These are phyloP conservation scores for Frankliniella fusca DNA, from an alignment of 2,888 invertebrate species.

Conservation along the genomic window DNA sequence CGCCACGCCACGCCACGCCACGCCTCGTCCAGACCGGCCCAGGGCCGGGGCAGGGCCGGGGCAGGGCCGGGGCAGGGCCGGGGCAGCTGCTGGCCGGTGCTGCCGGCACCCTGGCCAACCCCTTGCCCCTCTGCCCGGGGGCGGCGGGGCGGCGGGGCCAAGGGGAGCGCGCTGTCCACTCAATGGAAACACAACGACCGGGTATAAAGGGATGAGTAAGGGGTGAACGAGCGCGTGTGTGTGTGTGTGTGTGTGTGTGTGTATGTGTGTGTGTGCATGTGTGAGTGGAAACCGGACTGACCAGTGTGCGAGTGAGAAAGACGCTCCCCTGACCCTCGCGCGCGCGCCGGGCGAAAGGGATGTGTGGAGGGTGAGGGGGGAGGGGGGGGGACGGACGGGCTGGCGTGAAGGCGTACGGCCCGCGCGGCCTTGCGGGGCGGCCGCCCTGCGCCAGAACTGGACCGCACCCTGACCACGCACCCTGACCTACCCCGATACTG, in stretches of 20 bases:
- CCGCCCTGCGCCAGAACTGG: neutral
- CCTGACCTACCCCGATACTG: neutral
- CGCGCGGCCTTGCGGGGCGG: neutral
- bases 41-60: too few species aligned
- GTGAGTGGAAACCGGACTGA: conserved; percentile 17
- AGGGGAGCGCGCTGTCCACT: neutral
- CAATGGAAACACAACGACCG: neutral
- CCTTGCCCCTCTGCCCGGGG: too few species aligned
- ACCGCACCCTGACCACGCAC: neutral
- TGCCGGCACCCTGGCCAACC: neutral
- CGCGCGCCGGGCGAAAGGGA: neutral
- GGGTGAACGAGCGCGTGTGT: neutral
- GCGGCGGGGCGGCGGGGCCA: neutral
- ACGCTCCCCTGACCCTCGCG: neutral
- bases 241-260: too few species aligned
- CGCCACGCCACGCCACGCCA: too few species aligned
- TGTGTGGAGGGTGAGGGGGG: neutral
- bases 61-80: too few species aligned
- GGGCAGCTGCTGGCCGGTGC: neutral
- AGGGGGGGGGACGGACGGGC: neutral
- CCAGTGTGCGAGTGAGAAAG: conserved; percentile 7
- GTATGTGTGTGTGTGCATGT: too few species aligned
- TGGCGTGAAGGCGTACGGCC: neutral
- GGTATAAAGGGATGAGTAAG: conserved; percentile 8
- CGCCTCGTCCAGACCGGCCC: neutral